Percentiles rank a stretch among this genome's conserved stretches.
Evolutionary conservation across 2,113 vertebrate species (phyloP).

Genomic region (Tautogolabrus adspersus): DNA sequence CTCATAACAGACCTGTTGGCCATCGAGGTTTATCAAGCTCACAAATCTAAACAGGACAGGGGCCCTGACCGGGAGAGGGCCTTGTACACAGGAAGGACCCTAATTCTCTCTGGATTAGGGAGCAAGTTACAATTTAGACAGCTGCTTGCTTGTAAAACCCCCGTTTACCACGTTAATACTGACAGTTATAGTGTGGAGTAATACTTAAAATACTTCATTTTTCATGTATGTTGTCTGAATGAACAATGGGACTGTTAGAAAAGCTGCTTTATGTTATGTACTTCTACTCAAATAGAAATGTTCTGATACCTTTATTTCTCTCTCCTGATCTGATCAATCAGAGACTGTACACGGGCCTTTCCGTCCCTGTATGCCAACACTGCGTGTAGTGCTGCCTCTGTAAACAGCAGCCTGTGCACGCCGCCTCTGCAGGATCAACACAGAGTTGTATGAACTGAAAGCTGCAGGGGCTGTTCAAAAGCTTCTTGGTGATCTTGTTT

Average conservation of each 20-base stretch:
- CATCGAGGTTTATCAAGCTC: conserved; percentile 82
- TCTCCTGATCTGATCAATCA: no score
- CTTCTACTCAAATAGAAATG: no score
- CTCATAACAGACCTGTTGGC: conserved; percentile 85
- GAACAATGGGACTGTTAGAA: neutral
- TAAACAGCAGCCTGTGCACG: no score
- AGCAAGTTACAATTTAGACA: conserved; percentile 79
- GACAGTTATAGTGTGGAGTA: neutral
- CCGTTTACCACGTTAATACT: conserved; percentile 11
- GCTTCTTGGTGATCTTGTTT: no score
- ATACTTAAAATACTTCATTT: conserved; percentile 2
- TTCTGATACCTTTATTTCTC: no score
- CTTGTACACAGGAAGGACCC: conserved; percentile 81
- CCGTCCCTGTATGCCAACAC: no score
- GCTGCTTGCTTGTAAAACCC: conserved; percentile 71
- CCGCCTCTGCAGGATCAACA: no score
- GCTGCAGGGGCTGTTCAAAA: no score
- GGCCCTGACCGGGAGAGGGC: conserved; percentile 71
- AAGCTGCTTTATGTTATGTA: no score
- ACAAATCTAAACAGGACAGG: conserved; percentile 83
- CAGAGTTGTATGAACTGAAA: no score
- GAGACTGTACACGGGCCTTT: no score
- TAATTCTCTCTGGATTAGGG: conserved; percentile 83
- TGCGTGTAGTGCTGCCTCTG: no score
- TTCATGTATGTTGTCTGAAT: neutral